These are phyloP conservation scores for Cybosia mesomella DNA, from an alignment of 2,888 invertebrate species.

Conservation along the genomic window DNA sequence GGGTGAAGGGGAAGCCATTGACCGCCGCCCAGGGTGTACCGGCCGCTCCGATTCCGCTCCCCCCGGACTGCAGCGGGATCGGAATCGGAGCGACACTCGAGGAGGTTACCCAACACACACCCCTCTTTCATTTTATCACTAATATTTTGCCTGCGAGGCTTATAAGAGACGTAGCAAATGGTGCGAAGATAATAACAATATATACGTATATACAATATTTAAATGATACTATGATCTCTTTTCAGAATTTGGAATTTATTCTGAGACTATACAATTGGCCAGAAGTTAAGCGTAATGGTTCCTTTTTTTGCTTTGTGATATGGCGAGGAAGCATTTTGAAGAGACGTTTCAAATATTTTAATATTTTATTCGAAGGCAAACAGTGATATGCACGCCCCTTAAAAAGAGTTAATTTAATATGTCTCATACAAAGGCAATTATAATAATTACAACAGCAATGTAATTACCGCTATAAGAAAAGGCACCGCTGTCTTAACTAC, in stretches of 20 bases:
- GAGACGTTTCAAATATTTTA: background rate
- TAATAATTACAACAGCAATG: constrained; percentile 78
- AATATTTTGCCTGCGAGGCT: constrained; percentile 31
- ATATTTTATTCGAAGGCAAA: constrained; percentile 1
- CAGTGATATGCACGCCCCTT: constrained; percentile 50
- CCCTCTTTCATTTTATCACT: constrained; percentile 41
- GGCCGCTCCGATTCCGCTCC: too few relatives aligned
- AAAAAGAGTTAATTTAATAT: constrained; percentile 77
- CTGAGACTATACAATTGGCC: constrained; percentile 11
- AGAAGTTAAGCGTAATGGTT: constrained; percentile 13
- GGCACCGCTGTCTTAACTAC: constrained; percentile 71
- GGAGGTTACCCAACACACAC: too few relatives aligned
- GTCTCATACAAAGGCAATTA: constrained; percentile 81
- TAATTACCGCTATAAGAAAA: constrained; percentile 80
- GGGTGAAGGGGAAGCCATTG: too few relatives aligned
- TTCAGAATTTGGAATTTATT: background rate
- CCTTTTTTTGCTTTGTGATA: background rate
- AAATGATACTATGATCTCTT: constrained; percentile 18
- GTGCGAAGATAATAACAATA: constrained; percentile 24
- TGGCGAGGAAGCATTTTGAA: background rate
- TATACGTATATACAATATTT: constrained; percentile 21
- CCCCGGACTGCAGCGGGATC: too few relatives aligned
- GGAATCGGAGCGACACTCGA: too few relatives aligned
- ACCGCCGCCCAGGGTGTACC: too few relatives aligned
- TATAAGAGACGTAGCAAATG: constrained; percentile 30